These are phyloP conservation scores for Chionis minor DNA, from an alignment of 2,113 vertebrate genomes.

Conservation along the genomic window DNA sequence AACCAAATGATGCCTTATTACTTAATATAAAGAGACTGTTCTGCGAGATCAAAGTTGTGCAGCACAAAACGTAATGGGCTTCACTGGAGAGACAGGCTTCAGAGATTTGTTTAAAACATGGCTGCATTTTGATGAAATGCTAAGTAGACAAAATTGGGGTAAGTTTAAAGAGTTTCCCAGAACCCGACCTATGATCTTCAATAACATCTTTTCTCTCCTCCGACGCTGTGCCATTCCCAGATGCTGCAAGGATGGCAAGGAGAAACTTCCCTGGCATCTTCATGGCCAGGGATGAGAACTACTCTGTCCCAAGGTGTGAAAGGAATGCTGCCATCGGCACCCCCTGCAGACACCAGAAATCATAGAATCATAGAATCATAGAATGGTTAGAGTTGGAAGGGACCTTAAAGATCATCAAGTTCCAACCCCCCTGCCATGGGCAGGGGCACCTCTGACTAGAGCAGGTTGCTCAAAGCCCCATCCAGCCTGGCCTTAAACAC, in stretches of 20 bases:
- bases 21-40: slow-evolving; percentile 63
- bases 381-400: too few relatives aligned
- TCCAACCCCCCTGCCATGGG: too few relatives aligned
- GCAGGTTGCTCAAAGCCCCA: too few relatives aligned
- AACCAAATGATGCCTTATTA: slow-evolving; percentile 70
- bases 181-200: neutral
- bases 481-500: too few relatives aligned
- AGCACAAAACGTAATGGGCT: slow-evolving; percentile 25
- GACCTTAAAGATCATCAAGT: too few relatives aligned
- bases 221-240: neutral
- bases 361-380: too few relatives aligned
- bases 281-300: rapidly evolving
- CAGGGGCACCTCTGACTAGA: too few relatives aligned
- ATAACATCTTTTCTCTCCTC: neutral
- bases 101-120: neutral
- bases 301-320: rapidly evolving
- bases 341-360: rapidly evolving
- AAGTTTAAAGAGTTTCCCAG: slow-evolving; percentile 15
- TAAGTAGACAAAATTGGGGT: slow-evolving; percentile 20
- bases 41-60: slow-evolving; percentile 45
- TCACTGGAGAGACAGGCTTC: neutral
- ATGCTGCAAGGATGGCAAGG: neutral
- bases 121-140: slow-evolving; percentile 48
- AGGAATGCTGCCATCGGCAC: neutral
- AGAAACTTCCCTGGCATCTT: neutral